Conservation (phyloP, 2,113 vertebrate species). For the Dinomys branickii region DNA sequence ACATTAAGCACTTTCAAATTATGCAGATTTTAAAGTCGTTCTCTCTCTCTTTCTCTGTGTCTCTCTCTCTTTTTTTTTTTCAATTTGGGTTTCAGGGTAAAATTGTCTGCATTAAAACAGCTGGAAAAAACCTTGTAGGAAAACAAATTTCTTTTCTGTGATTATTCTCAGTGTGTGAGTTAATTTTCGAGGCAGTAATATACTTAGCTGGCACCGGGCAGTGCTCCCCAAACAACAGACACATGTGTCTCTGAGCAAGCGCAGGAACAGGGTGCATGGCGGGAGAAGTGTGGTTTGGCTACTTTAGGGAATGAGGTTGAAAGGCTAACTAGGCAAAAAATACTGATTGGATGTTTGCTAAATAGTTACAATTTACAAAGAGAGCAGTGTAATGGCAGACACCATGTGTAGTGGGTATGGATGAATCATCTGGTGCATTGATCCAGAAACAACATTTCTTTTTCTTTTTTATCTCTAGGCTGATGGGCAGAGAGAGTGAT, state of each 20-base stretch:
- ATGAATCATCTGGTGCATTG: constrained; percentile 73
- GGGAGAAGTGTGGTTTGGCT: not conserved
- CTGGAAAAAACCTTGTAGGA: constrained; percentile 88
- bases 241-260: constrained; percentile 55
- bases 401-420: not conserved
- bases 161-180: constrained; percentile 88
- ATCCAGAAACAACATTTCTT: constrained; percentile 34
- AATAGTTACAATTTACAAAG: constrained; percentile 65
- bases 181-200: constrained; percentile 86
- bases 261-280: not conserved
- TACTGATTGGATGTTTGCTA: constrained; percentile 38
- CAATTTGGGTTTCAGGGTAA: constrained; percentile 84
- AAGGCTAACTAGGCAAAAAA: constrained; percentile 78
- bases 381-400: not conserved
- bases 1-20: constrained; percentile 89
- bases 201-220: constrained; percentile 74
- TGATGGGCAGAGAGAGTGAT: constrained; percentile 33
- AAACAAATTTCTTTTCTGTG: constrained; percentile 88
- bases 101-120: constrained; percentile 88
- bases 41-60: not conserved
- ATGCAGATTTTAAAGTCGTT: constrained; percentile 85
- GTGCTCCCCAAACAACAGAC: constrained; percentile 74
- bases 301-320: constrained; percentile 54
- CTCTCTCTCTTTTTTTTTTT: not conserved
- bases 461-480: not conserved